Evolutionary conservation across 1,140 invertebrate species (phyloP).

Genomic region (Ostrea denselamellosa): DNA sequence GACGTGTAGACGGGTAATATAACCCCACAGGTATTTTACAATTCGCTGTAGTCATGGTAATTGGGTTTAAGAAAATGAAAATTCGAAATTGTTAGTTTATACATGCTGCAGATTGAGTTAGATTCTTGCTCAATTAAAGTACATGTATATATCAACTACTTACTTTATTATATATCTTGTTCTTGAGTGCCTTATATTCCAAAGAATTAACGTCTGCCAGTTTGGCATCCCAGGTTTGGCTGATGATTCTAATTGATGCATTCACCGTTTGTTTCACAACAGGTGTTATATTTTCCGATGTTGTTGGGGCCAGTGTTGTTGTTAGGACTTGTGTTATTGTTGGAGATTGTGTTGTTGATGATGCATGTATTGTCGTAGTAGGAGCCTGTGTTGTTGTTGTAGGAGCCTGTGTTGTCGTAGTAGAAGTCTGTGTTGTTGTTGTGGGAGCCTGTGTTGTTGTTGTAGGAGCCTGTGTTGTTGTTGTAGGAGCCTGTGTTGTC

Average conservation of each 20-base stretch:
- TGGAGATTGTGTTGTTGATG: neutral
- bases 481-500: neutral
- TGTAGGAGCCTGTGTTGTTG: neutral
- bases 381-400: conserved; percentile 27
- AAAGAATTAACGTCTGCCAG: neutral
- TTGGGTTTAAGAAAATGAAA: no score
- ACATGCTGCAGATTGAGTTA: no score
- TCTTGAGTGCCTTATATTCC: neutral
- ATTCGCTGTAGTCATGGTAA: no score
- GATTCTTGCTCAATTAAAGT: no score
- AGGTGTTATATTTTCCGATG: neutral
- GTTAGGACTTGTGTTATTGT: neutral
- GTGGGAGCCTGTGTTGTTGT: neutral
- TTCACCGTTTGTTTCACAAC: neutral
- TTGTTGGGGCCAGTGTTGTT: neutral
- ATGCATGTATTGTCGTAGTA: neutral
- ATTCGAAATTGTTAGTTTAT: no score
- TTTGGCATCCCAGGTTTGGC: neutral
- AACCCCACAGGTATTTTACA: no score
- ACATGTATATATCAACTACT: neutral
- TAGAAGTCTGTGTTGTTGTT: neutral
- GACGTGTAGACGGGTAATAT: no score
- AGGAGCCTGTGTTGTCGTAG: neutral
- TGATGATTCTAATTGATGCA: conserved; percentile 7
- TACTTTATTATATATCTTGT: neutral